Percentiles rank a stretch among this genome's conserved stretches.
phyloP scores from a whole-genome alignment of 2,888 invertebrate species.

The Myopa testacea region DNA sequence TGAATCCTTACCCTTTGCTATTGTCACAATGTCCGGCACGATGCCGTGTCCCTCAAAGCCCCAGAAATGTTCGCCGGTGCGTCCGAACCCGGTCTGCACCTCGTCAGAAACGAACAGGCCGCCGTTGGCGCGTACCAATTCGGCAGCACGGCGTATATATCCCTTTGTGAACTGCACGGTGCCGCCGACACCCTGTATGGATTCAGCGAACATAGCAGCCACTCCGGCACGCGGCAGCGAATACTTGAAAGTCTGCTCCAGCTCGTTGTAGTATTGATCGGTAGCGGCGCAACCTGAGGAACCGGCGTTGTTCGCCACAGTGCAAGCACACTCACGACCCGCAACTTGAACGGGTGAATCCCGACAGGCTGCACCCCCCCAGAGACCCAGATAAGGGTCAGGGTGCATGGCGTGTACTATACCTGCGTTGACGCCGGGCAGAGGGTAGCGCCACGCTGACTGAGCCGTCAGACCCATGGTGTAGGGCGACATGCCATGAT shows the following conservation, averaged over 20 bases:
- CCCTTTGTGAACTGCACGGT: conserved; percentile 91
- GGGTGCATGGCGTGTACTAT: conserved; percentile 91
- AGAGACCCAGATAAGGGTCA: conserved; percentile 90
- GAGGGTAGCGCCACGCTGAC: conserved; percentile 81
- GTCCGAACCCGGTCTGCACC: conserved; percentile 96
- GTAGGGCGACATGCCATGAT: conserved; percentile 91
- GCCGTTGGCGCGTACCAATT: conserved; percentile 82
- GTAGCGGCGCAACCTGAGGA: conserved; percentile 82
- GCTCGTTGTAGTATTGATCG: conserved; percentile 84
- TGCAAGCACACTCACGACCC: conserved; percentile 76
- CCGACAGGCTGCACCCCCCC: conserved; percentile 89
- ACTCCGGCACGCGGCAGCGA: conserved; percentile 82
- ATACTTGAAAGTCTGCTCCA: conserved; percentile 77
- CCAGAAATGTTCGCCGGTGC: conserved; percentile 96
- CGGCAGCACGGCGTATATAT: conserved; percentile 84
- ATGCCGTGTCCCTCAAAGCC: conserved; percentile 92
- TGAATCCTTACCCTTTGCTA: conserved; percentile 81
- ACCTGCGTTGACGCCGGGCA: conserved; percentile 77
- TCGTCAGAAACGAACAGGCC: conserved; percentile 94
- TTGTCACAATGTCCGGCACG: conserved; percentile 92
- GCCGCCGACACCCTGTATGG: conserved; percentile 97
- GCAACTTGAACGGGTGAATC: conserved; percentile 87
- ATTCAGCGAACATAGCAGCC: conserved; percentile 93
- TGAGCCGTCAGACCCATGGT: conserved; percentile 86
- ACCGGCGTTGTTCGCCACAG: conserved; percentile 18